Conservation (phyloP, 2,888 invertebrate species). For the Taenaris catops region DNA sequence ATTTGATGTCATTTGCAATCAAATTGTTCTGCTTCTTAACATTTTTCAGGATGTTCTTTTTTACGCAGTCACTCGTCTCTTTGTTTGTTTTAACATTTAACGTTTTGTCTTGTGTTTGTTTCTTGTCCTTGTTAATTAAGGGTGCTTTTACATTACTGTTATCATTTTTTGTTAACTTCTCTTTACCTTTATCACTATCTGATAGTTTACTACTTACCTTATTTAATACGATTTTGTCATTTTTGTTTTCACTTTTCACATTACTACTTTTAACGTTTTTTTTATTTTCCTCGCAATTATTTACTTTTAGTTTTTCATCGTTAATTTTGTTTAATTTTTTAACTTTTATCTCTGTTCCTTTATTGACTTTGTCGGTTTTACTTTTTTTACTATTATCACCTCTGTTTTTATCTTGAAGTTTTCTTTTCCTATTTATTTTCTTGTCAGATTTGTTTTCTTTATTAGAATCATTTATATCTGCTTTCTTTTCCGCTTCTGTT, state of each 20-base stretch:
- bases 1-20: too few relatives aligned
- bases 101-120: slow-evolving; percentile 1
- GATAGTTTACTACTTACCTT: not conserved
- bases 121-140: not conserved
- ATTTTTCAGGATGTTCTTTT: slow-evolving; percentile 9
- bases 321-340: slow-evolving; percentile 6
- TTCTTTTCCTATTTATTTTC: slow-evolving; percentile 30
- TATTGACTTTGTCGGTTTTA: slow-evolving; percentile 20
- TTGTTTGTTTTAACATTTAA: slow-evolving; percentile 18
- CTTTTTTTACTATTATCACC: slow-evolving; percentile 22
- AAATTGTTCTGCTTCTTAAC: slow-evolving; percentile 6
- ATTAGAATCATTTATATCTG: slow-evolving; percentile 29
- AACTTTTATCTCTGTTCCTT: not conserved
- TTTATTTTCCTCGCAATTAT: not conserved
- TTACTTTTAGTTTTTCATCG: not conserved
- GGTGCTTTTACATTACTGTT: not conserved
- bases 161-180: too few relatives aligned
- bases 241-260: slow-evolving; percentile 1
- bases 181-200: slow-evolving; percentile 8
- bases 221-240: slow-evolving; percentile 6
- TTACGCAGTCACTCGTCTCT: slow-evolving; percentile 11
- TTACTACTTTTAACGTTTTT: too few relatives aligned
- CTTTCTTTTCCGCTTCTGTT: slow-evolving; percentile 30
- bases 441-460: slow-evolving; percentile 43
- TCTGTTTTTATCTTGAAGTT: slow-evolving; percentile 22